Base-by-base conservation (phyloP, 2,888 invertebrate genomes). In the Thereva nobilitata region DNA sequence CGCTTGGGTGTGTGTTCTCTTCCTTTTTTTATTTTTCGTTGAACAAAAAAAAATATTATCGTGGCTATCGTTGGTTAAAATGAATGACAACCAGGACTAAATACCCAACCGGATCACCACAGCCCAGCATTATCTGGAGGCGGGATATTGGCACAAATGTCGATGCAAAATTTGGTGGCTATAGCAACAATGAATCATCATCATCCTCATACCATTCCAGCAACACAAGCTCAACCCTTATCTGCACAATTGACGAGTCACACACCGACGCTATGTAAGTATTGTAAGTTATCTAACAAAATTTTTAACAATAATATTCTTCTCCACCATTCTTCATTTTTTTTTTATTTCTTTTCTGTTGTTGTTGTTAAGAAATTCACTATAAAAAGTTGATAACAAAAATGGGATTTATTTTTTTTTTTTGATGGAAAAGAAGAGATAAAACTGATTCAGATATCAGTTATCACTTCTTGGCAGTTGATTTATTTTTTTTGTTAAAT, bases 161-260 rank as follows among this genome's bases (percentile, higher is more conserved):
- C 92, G 75, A 89, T 95, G 84, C 95, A 95, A 86, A 94, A 94
- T 83, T 83, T 95, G 79, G 93, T 95, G 75, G 92, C 95, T 65
- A 82, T 93, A 72, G 92, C 92, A 65, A 74, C 77, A 79, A 73
- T 81, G 68, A 68, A 67, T 49, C 69, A 67, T 49, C 69, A 67
- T 64, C 64, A 61, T 44, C 47, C 54, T 5, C 54, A 64, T 55
- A 12, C 52, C 2, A 42, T 55, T 12, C 44, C 42, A n/a, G 12
- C 64, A 38, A 10, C 45, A 38, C 64, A 45, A 9, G 34, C 72
- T 73, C 73, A 72, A 67, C 74, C 74, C 64, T 72, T 73, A 64
- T 70, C 73, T 70, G 73, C 70, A 70, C 74, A 72, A 69, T 71
- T 75, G 72, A 74, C 76, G 68, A 74, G 74, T 72, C 77, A 83